Percentiles rank a stretch among this genome's conserved stretches.
Conservation (phyloP, 2,888 invertebrate genomes). For the Lasioglossum vierecki region DNA sequence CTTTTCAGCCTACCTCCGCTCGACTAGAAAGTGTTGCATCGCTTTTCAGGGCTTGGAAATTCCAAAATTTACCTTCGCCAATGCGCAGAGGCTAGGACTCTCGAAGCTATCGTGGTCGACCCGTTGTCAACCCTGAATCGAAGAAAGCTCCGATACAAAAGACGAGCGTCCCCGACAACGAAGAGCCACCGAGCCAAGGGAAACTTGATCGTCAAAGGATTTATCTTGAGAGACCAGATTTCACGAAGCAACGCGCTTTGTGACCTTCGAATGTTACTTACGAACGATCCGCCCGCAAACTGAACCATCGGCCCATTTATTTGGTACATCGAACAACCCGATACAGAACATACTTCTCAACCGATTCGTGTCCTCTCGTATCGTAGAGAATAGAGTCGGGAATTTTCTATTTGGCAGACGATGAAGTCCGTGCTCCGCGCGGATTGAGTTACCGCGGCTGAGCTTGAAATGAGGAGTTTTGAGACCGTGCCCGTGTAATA, state of each 20-base stretch:
- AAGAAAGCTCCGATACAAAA: not conserved
- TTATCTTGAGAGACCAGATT: not conserved
- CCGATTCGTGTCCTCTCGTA: not conserved
- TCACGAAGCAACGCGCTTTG: not conserved
- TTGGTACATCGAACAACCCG: not conserved
- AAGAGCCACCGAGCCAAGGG: not conserved
- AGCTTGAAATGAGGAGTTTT: constrained; percentile 54
- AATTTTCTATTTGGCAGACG: not conserved
- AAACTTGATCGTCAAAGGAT: not conserved
- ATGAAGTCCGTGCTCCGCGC: constrained; percentile 13
- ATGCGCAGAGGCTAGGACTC: too few species aligned
- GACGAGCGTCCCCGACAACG: not conserved
- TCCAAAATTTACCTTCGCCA: not conserved
- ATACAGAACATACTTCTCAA: not conserved
- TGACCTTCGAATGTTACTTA: not conserved
- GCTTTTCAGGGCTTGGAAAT: too few species aligned
- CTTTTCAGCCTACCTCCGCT: not conserved
- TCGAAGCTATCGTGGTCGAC: not conserved
- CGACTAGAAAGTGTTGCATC: not conserved
- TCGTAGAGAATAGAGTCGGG: not conserved
- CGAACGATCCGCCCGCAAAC: not conserved
- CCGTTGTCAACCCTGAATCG: not conserved
- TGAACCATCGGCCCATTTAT: not conserved
- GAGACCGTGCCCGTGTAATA: constrained; percentile 45
- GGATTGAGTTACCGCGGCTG: constrained; percentile 53